Evolutionary conservation across 1,140 invertebrate genomes (phyloP), one percentile per base, ranked within the genome.

Genomic region (Cecropterus lyciades): DNA sequence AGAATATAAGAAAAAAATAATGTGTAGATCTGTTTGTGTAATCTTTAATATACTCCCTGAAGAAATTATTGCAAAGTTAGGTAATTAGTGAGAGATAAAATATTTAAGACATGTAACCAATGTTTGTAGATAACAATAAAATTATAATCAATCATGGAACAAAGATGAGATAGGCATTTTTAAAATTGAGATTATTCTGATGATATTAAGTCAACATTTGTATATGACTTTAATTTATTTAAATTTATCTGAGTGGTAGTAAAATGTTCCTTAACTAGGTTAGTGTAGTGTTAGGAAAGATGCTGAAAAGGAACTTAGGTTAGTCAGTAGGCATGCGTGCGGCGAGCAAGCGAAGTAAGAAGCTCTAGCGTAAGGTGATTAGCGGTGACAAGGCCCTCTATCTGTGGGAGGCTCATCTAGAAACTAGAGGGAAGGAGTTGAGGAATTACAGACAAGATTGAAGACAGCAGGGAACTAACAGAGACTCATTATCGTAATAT

Each of bases 271-370:
- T 63, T 45, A 63, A 53, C 37, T 55, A 74, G 66, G 70, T 84
- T 84, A 88, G 69, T 75, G 55, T 73, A 65, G 73, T 82, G 80
- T 89, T 87, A 87, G 80, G 73, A 79, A 76, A 79, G 77, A 86
- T 84, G 87, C 89, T 91, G 87, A 91, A 91, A 88, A 88, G 79
- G 79, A 86, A 80, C 73, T 82, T 84, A 84, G 76, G 86, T 91
- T 91, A 91, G 80, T 89, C 60, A 85, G 77, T 87, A 85, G 75
- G 80, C 87, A 88, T 88, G 87, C 88, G 85, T 91, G 88, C 87
- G 67, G 72, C 83, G 69, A 82, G 73, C 75, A 85, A 89, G 85
- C 84, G 70, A 68, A 85, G 80, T 80, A 81, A 82, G 62, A 91
- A 83, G 85, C 88, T 20, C 76, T 80, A 78, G 78, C 77, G 75